These are phyloP conservation scores for Platypus cylindrus DNA, from an alignment of 2,888 invertebrate species.

Conservation along the genomic window DNA sequence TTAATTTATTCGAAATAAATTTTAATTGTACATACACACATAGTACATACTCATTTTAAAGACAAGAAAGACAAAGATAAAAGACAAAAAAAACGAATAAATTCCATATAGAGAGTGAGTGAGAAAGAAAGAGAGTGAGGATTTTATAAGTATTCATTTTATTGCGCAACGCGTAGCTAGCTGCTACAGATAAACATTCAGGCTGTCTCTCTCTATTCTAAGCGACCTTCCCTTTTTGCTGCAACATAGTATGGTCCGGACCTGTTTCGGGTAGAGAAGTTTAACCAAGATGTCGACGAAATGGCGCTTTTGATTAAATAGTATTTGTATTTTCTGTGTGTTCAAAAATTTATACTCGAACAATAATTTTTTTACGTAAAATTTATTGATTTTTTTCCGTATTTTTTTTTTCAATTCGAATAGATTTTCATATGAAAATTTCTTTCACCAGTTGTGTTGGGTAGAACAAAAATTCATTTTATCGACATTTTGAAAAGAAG, in stretches of 20 bases:
- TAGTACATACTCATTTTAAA: conserved; percentile 2
- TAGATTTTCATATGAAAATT: no score
- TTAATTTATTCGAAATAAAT: not conserved
- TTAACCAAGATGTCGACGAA: conserved; percentile 34
- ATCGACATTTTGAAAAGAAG: no score
- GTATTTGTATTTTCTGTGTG: conserved; percentile 29
- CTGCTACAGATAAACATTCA: conserved; percentile 14
- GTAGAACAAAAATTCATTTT: no score
- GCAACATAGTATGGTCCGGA: conserved; percentile 36
- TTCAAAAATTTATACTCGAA: conserved; percentile 19
- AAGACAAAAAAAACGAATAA: conserved; percentile 5
- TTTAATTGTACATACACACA: not conserved
- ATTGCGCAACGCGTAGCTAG: conserved; percentile 23
- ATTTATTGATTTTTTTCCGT: no score
- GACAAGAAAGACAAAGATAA: no score
- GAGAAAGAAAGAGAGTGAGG: no score
- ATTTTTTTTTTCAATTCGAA: no score
- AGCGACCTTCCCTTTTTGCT: conserved; percentile 28
- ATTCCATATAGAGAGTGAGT: no score
- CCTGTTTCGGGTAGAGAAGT: conserved; percentile 36
- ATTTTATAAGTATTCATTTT: no score
- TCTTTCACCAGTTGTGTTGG: no score
- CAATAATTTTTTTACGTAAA: conserved; percentile 14
- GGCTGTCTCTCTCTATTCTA: conserved; percentile 27
- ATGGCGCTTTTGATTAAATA: conserved; percentile 24